These are phyloP conservation scores for Thera obeliscata DNA, from an alignment of 2,888 invertebrate genomes.

Conservation along the genomic window DNA sequence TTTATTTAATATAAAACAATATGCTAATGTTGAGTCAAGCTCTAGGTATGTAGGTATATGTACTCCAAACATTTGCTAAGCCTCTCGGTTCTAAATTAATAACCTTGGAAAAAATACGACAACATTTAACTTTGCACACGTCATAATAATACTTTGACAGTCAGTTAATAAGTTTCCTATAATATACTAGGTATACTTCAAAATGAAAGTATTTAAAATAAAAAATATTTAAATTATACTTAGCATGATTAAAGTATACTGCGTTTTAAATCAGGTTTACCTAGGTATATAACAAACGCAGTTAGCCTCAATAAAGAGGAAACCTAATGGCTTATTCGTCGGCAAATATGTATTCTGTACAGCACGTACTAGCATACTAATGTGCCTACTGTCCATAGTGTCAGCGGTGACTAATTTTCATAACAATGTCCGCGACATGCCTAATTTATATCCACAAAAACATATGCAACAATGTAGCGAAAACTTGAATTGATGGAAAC, in stretches of 20 bases:
- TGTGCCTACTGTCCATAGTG: conserved; percentile 25
- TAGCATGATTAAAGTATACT: neutral
- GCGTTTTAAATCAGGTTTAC: neutral
- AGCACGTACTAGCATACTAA: conserved; percentile 33
- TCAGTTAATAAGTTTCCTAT: too few relatives aligned
- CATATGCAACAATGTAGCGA: conserved; percentile 11
- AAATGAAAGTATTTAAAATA: too few relatives aligned
- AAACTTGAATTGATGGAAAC: neutral
- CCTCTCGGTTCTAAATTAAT: too few relatives aligned
- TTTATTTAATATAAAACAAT: too few relatives aligned
- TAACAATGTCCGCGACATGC: conserved; percentile 29
- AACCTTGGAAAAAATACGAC: too few relatives aligned
- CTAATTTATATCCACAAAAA: conserved; percentile 29
- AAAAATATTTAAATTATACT: too few relatives aligned
- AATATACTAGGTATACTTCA: too few relatives aligned
- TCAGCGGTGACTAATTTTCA: conserved; percentile 37
- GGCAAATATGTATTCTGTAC: conserved; percentile 34
- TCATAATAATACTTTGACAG: too few relatives aligned
- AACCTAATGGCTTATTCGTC: conserved; percentile 25
- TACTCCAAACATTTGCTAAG: too few relatives aligned
- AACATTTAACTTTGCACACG: too few relatives aligned
- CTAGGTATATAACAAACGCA: conserved; percentile 2
- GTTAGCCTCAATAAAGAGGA: conserved; percentile 15
- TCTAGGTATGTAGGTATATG: too few relatives aligned
- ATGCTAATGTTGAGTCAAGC: too few relatives aligned